Evolutionary conservation across 1,140 invertebrate species (phyloP), one percentile per base, ranked within the genome.

Genomic region (Dendrolimus kikuchii): DNA sequence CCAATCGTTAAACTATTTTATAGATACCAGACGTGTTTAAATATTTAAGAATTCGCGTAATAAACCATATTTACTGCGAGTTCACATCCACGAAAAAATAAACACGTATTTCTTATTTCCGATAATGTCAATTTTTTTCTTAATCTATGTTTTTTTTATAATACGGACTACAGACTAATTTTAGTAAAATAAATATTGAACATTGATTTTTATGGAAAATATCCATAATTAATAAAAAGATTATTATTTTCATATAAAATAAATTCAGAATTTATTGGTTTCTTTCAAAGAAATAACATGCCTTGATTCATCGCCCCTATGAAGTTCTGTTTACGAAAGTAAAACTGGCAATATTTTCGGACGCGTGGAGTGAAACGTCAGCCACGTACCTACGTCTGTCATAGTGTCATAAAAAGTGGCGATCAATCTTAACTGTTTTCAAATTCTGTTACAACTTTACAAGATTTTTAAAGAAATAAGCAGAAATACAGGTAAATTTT

Each of bases 341-440:
- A n/a, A n/a, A n/a, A n/a, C 46, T 75, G 67, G 80, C 70, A 79
- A 79, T 48, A 41, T 62, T 68, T 67, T 66, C 66, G 69, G 62
- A 78, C 74, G 83, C 83, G 81, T 86, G 83, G 81, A 84, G 70
- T 79, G 81, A 83, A 86, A 84, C 74, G 81, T 84, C 81, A 83
- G 83, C 81, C 83, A 84, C 81, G 81, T 84, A 73, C 68, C 48
- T 65, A 59, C 53, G 59, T 54, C 67, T 75, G 71, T 81, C 76
- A 78, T 70, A 36, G n/a, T n/a, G n/a, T n/a, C n/a, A n/a, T n/a
- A n/a, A n/a, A n/a, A n/a, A n/a, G n/a, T 37, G 46, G 47, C 48
- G 43, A 53, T 54, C 43, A 39, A 43, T 52, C 43, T 50, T 41
- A 46, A 8, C 40, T 5, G 47, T 4, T n/a, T 8, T 37, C 6